These are phyloP conservation scores for Notospermus geniculatus DNA, from an alignment of 1,140 invertebrate species.

Conservation along the genomic window DNA sequence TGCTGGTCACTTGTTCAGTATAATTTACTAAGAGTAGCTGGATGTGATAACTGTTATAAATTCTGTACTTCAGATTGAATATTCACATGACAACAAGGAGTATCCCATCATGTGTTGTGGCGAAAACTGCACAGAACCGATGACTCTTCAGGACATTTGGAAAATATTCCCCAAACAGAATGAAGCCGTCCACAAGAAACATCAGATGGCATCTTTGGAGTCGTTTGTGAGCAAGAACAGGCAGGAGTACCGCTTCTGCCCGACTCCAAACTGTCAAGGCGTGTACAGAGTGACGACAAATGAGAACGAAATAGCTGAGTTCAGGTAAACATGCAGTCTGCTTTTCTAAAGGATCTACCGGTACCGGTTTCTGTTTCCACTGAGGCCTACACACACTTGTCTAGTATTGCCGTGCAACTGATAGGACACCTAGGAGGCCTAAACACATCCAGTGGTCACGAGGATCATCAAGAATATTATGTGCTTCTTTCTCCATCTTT, in stretches of 20 bases:
- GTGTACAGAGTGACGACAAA: constrained; percentile 30
- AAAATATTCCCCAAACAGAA: constrained; percentile 13
- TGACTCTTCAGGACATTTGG: constrained; percentile 31
- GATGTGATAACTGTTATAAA: too few species aligned
- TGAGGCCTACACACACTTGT: too few species aligned
- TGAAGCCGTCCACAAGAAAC: constrained; percentile 12
- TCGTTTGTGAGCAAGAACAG: constrained; percentile 26
- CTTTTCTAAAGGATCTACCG: too few species aligned
- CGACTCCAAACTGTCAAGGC: constrained; percentile 38
- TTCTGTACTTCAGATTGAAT: neutral
- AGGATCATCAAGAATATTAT: too few species aligned
- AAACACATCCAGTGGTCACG: too few species aligned
- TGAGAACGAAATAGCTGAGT: neutral
- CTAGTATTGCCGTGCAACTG: too few species aligned
- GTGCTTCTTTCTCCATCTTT: too few species aligned
- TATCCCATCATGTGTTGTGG: constrained; percentile 36
- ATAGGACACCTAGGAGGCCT: too few species aligned
- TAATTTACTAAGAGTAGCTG: too few species aligned
- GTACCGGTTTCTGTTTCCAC: too few species aligned
- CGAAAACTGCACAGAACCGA: constrained; percentile 31
- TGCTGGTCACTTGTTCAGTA: too few species aligned
- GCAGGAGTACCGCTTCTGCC: constrained; percentile 32
- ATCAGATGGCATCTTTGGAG: constrained; percentile 24
- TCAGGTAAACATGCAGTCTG: too few species aligned
- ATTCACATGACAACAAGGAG: constrained; percentile 18